Conservation (phyloP, 2,888 invertebrate genomes). For the Melinopterus prodromus region DNA sequence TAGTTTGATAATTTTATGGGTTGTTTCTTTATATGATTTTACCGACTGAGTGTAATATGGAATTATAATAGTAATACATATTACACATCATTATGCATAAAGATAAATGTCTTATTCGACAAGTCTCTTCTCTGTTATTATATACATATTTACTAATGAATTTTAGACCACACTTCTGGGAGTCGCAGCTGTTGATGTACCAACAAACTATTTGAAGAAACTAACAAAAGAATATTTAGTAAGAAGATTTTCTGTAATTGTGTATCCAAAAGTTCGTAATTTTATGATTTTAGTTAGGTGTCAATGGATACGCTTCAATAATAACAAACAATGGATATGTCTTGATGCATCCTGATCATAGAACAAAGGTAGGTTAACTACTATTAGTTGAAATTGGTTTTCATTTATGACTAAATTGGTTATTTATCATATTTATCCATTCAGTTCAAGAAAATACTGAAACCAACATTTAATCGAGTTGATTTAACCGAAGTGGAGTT, state of each 20-base stretch:
- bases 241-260: slow-evolving; percentile 12
- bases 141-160: slow-evolving; percentile 29
- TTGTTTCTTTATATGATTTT: no score
- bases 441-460: slow-evolving; percentile 82
- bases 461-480: slow-evolving; percentile 96
- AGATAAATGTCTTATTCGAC: no score
- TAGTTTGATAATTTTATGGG: no score
- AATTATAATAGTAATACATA: no score
- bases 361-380: slow-evolving; percentile 78
- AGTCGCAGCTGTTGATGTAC: slow-evolving; percentile 96
- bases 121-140: no score
- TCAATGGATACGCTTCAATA: slow-evolving; percentile 93
- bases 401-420: background rate
- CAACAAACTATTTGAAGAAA: slow-evolving; percentile 87
- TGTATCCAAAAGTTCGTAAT: slow-evolving; percentile 13
- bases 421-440: slow-evolving; percentile 11
- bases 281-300: slow-evolving; percentile 76
- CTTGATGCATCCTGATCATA: slow-evolving; percentile 91
- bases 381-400: background rate
- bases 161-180: slow-evolving; percentile 88
- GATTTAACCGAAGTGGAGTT: slow-evolving; percentile 96
- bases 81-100: no score
- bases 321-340: slow-evolving; percentile 96
- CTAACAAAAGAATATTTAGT: slow-evolving; percentile 85
- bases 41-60: no score